Percentiles rank a stretch among this genome's conserved stretches.
These are phyloP conservation scores for Caligus rogercresseyi DNA, from an alignment of 1,140 invertebrate genomes.

Conservation along the genomic window DNA sequence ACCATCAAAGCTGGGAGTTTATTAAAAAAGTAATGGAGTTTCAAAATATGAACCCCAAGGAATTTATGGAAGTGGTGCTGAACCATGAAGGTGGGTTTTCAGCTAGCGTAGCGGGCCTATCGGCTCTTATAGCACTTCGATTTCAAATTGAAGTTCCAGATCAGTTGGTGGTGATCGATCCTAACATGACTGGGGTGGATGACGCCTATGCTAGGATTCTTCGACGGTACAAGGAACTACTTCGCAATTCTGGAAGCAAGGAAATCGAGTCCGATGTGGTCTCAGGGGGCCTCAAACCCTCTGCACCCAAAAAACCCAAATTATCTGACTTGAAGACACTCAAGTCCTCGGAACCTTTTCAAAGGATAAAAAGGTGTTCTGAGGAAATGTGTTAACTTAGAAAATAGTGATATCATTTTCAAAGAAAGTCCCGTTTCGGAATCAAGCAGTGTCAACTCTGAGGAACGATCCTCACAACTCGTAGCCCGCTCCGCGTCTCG, in stretches of 20 bases:
- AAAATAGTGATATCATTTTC: neutral
- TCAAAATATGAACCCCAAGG: slow-evolving; percentile 3
- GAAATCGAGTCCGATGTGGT: slow-evolving; percentile 1
- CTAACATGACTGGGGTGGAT: slow-evolving; percentile 34
- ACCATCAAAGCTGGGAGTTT: slow-evolving; percentile 1
- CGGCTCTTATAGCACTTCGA: slow-evolving; percentile 26
- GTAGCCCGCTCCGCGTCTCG: slow-evolving; percentile 29
- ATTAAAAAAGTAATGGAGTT: slow-evolving; percentile 5
- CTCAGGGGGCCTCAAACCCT: neutral
- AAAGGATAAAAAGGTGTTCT: too few species aligned
- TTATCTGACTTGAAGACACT: slow-evolving; percentile 1
- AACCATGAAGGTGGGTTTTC: slow-evolving; percentile 27
- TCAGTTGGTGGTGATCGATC: slow-evolving; percentile 40
- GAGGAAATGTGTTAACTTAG: too few species aligned
- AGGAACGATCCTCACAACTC: neutral
- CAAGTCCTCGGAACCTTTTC: too few species aligned
- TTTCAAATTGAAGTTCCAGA: slow-evolving; percentile 40
- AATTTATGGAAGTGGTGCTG: slow-evolving; percentile 11
- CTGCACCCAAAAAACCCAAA: too few species aligned
- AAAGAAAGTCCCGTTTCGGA: neutral
- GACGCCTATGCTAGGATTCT: slow-evolving; percentile 33
- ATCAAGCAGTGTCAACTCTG: neutral
- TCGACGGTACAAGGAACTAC: slow-evolving; percentile 18
- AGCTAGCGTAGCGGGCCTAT: slow-evolving; percentile 26
- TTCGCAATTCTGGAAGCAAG: slow-evolving; percentile 21